A percentile compares a stretch with the other conserved stretches of the same genome.
Conservation (phyloP, 92 coral and sea anemone genomes). For the Epizoanthus scotinus region DNA sequence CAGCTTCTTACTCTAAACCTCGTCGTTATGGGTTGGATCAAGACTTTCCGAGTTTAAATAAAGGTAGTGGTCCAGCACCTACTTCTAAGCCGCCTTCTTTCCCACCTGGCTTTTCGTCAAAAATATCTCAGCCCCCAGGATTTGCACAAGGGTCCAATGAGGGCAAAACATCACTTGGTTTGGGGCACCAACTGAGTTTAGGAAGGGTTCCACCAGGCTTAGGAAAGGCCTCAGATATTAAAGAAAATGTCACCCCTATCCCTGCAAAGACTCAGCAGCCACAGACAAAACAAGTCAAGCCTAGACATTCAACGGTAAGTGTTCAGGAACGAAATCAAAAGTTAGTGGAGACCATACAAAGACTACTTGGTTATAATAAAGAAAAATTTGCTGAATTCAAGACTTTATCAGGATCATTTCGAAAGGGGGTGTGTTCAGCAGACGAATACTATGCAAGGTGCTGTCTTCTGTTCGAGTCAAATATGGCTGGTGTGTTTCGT, state of each 20-base stretch:
- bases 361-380: slow-evolving; percentile 57
- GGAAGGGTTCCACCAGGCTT: slow-evolving; percentile 24
- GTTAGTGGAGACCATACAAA: slow-evolving; percentile 70
- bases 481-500: slow-evolving; percentile 64
- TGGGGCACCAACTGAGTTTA: not conserved
- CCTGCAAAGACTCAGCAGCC: slow-evolving; percentile 11
- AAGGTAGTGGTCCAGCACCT: not conserved
- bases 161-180: slow-evolving; percentile 22
- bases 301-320: slow-evolving; percentile 31
- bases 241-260: slow-evolving; percentile 5
- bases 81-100: not conserved
- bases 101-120: slow-evolving; percentile 21
- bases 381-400: slow-evolving; percentile 80
- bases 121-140: slow-evolving; percentile 4
- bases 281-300: slow-evolving; percentile 29
- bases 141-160: not conserved
- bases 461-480: slow-evolving; percentile 66
- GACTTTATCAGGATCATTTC: slow-evolving; percentile 81
- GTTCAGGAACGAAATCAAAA: slow-evolving; percentile 70
- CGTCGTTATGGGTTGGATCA: slow-evolving; percentile 1
- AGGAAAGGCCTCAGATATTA: slow-evolving; percentile 19
- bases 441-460: slow-evolving; percentile 75
- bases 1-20: slow-evolving; percentile 9
- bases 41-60: slow-evolving; percentile 34
- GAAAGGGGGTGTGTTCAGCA: slow-evolving; percentile 78